Percentiles rank a stretch among this genome's conserved stretches.
Conservation (phyloP, 2,797 vertebrate genomes). For the Microctenopoma lineatum region DNA sequence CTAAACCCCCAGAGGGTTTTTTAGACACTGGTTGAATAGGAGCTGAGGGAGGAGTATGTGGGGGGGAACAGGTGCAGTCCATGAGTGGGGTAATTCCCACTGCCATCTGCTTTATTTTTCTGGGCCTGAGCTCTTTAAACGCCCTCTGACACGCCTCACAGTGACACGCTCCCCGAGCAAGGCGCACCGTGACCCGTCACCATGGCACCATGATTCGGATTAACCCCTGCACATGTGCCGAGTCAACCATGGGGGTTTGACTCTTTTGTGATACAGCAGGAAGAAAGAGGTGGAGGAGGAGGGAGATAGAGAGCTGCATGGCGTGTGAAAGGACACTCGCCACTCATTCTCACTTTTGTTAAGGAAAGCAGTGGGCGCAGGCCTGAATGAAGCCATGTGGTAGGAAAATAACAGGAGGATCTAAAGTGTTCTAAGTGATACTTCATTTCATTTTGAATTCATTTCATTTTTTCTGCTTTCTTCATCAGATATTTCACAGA, state of each 20-base stretch:
- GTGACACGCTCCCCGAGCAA: conserved; percentile 74
- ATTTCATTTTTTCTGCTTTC: conserved; percentile 27
- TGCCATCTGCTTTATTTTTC: conserved; percentile 86
- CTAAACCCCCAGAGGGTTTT: conserved; percentile 78
- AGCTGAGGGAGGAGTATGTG: conserved; percentile 60
- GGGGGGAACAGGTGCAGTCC: conserved; percentile 84
- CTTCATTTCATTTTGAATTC: conserved; percentile 10
- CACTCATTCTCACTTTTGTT: conserved; percentile 74
- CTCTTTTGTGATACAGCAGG: conserved; percentile 77
- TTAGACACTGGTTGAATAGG: conserved; percentile 80
- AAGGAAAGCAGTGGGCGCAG: conserved; percentile 60
- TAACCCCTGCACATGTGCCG: conserved; percentile 85
- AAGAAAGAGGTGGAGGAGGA: conserved; percentile 47
- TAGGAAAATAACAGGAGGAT: conserved; percentile 21
- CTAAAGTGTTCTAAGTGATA: neutral
- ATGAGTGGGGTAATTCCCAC: conserved; percentile 73
- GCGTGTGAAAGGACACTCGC: conserved; percentile 77
- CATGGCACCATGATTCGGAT: conserved; percentile 80
- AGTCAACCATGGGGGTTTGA: conserved; percentile 77
- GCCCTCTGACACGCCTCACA: conserved; percentile 74
- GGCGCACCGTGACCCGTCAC: conserved; percentile 71
- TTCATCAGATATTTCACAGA: conserved; percentile 65
- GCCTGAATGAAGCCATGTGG: conserved; percentile 56
- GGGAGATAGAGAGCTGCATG: conserved; percentile 60
- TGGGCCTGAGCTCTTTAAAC: conserved; percentile 70